Conservation (phyloP, 1,140 invertebrate genomes). For the Polypedilum pembai region DNA sequence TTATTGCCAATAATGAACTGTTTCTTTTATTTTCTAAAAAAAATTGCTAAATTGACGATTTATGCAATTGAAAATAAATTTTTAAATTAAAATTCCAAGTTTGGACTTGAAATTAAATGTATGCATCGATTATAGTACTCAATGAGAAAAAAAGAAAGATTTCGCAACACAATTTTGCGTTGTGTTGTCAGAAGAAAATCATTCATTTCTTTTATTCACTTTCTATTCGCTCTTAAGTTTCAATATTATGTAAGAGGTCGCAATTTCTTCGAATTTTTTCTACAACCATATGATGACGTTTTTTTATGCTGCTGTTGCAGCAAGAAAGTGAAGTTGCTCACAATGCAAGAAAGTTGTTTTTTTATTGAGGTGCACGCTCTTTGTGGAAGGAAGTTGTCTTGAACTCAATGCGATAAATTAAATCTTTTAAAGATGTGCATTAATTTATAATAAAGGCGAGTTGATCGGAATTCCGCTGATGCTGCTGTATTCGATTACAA, state of each 20-base stretch:
- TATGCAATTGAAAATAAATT: not conserved
- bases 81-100: not conserved
- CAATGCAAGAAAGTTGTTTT: not conserved
- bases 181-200: not conserved
- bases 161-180: too few relatives aligned
- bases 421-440: too few relatives aligned
- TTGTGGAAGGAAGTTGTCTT: not conserved
- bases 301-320: not conserved
- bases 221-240: not conserved
- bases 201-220: too few relatives aligned
- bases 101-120: too few relatives aligned
- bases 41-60: not conserved
- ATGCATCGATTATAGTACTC: too few relatives aligned
- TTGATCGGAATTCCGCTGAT: too few relatives aligned
- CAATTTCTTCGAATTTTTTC: not conserved
- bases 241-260: not conserved
- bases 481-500: too few relatives aligned
- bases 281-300: not conserved
- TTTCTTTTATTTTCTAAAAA: not conserved
- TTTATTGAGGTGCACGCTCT: not conserved
- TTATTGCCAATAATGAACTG: not conserved
- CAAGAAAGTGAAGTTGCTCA: not conserved
- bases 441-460: too few relatives aligned
- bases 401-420: not conserved
- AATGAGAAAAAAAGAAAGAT: too few relatives aligned